Conservation (phyloP, 1,140 invertebrate genomes). For the Diprion similis region DNA sequence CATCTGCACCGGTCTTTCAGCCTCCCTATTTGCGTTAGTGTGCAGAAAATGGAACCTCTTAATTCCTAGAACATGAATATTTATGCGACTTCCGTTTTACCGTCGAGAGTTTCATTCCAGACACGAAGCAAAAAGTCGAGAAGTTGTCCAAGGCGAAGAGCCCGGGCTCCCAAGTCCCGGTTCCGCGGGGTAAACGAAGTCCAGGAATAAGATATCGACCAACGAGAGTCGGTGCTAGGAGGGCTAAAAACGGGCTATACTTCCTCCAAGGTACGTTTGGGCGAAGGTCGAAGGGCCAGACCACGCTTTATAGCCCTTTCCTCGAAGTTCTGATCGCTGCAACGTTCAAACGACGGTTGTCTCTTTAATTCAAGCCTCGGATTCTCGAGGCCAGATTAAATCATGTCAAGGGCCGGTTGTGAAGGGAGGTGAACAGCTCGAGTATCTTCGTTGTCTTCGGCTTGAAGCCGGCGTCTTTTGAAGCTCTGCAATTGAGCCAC, state of each 20-base stretch:
- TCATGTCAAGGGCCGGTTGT: neutral
- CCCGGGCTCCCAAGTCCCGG: too few species aligned
- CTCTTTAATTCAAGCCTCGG: neutral
- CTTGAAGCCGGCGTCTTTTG: neutral
- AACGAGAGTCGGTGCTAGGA: too few species aligned
- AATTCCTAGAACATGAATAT: neutral
- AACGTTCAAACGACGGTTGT: too few species aligned
- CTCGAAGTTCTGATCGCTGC: neutral
- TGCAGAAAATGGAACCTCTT: neutral
- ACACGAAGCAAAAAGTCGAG: neutral
- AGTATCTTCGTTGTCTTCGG: too few species aligned
- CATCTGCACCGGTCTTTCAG: too few species aligned
- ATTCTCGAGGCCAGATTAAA: neutral
- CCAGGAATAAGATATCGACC: too few species aligned
- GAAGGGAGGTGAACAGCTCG: neutral
- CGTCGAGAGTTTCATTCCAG: neutral
- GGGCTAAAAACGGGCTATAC: too few species aligned
- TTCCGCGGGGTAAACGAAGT: too few species aligned
- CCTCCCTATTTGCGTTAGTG: neutral
- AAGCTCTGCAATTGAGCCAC: neutral
- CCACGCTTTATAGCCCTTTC: neutral
- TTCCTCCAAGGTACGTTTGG: too few species aligned
- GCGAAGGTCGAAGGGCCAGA: neutral
- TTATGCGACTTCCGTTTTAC: neutral
- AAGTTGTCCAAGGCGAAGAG: neutral